Conservation (phyloP, 2,888 invertebrate genomes). For the Serripes groenlandicus region DNA sequence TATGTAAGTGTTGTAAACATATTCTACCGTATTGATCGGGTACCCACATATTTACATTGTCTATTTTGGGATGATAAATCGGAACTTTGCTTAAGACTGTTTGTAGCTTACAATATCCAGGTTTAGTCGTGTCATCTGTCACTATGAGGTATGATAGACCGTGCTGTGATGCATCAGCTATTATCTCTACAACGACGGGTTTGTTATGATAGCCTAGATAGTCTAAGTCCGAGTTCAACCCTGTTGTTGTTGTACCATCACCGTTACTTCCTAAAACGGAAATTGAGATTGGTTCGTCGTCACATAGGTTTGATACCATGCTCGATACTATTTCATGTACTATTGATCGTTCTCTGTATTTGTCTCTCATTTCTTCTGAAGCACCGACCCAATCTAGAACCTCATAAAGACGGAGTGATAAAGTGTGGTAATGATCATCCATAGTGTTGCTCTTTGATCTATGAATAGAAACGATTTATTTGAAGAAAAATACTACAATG, state of each 20-base stretch:
- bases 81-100: not conserved
- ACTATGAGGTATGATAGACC: not conserved
- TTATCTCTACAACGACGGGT: not conserved
- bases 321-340: not conserved
- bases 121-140: not conserved
- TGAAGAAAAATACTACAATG: too few species aligned
- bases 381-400: not conserved
- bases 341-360: not conserved
- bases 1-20: not conserved
- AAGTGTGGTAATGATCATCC: too few species aligned
- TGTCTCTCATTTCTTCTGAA: not conserved
- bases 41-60: not conserved
- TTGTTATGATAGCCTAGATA: not conserved
- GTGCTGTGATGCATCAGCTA: not conserved
- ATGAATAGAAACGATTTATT: too few species aligned
- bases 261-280: not conserved
- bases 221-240: slow-evolving; percentile 2
- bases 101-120: not conserved
- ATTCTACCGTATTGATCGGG: not conserved
- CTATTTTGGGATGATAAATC: not conserved
- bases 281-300: not conserved
- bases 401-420: not conserved
- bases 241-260: slow-evolving; percentile 11
- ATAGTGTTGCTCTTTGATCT: too few species aligned
- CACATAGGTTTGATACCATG: not conserved